A percentile compares a stretch with the other conserved stretches of the same genome.
Conservation (phyloP, 1,140 invertebrate species). For the Rhagoletis pomonella region DNA sequence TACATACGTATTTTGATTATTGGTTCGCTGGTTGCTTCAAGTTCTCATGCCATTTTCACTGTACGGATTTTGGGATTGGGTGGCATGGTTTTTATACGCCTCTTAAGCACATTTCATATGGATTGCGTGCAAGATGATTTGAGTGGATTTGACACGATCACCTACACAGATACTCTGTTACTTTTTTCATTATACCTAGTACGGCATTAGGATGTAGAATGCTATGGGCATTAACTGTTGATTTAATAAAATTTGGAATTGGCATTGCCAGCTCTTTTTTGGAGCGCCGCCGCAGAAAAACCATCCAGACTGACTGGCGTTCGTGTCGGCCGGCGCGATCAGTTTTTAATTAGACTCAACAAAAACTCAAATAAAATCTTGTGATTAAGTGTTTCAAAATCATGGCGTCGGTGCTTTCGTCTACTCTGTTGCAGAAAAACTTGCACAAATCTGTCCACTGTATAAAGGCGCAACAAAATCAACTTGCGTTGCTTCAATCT, state of each 20-base stretch:
- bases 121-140: slow-evolving; percentile 37
- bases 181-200: background rate
- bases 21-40: background rate
- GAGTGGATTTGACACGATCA: slow-evolving; percentile 46
- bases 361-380: slow-evolving; percentile 18
- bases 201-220: background rate
- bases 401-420: background rate
- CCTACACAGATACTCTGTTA: background rate
- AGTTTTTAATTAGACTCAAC: slow-evolving; percentile 39
- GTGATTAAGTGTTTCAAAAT: slow-evolving; percentile 45
- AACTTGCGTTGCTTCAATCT: background rate
- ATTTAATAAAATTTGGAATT: background rate
- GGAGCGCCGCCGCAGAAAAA: slow-evolving; percentile 30
- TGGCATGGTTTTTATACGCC: slow-evolving; percentile 50
- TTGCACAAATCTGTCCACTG: slow-evolving; percentile 1
- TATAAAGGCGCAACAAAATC: background rate
- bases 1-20: background rate
- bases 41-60: slow-evolving; percentile 21
- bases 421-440: background rate
- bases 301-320: slow-evolving; percentile 34
- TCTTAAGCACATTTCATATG: slow-evolving; percentile 13
- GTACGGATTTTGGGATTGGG: slow-evolving; percentile 28
- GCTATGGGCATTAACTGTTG: background rate
- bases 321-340: background rate
- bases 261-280: background rate